Evolutionary conservation across 1,140 invertebrate species (phyloP).

Genomic region (Aphis craccivora): DNA sequence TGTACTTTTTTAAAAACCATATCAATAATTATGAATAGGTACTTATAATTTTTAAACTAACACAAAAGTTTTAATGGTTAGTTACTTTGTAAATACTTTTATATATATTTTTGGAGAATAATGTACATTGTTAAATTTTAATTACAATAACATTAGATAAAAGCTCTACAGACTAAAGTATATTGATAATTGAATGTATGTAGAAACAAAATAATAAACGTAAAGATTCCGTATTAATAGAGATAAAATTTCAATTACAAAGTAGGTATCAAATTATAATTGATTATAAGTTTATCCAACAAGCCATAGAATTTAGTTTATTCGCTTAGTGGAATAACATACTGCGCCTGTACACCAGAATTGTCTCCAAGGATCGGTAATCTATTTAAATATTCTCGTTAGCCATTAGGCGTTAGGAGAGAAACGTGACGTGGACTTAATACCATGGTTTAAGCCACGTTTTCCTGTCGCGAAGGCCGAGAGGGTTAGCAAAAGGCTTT

Average conservation of each 20-base stretch:
- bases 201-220: neutral
- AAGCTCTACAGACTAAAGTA: neutral
- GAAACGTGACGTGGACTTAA: slow-evolving; percentile 42
- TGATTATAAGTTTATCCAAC: neutral
- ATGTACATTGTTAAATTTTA: neutral
- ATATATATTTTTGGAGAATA: neutral
- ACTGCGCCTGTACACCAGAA: neutral
- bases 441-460: neutral
- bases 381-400: slow-evolving; percentile 27
- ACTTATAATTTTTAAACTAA: neutral
- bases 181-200: neutral
- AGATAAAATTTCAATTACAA: neutral
- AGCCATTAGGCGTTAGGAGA: neutral
- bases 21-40: neutral
- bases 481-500: slow-evolving; percentile 15
- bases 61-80: neutral
- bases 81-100: neutral
- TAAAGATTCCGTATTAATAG: neutral
- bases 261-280: neutral
- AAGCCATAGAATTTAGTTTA: neutral
- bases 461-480: neutral
- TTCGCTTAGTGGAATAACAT: neutral
- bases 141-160: neutral
- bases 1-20: neutral
- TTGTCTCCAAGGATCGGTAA: slow-evolving; percentile 15